A percentile compares a stretch with the other conserved stretches of the same genome.
Evolutionary conservation across 92 coral and sea anemone genomes (phyloP).

Genomic region (Parazoanthus darwini): DNA sequence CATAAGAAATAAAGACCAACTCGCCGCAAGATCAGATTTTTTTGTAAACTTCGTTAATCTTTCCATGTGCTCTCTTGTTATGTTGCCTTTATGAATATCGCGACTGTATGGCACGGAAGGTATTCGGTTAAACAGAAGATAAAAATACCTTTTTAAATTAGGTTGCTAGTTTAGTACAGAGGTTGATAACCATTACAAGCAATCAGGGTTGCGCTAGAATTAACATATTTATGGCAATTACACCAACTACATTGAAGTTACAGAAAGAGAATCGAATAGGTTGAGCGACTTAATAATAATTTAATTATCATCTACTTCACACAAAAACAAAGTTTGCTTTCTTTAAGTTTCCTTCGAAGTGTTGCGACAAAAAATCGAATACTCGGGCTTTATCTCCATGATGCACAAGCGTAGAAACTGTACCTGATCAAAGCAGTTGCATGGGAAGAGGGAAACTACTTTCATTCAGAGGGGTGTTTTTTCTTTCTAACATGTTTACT

Average conservation of each 20-base stretch:
- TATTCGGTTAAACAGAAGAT: too few relatives aligned
- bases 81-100: too few relatives aligned
- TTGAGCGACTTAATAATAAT: neutral
- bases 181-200: neutral
- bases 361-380: neutral
- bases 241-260: neutral
- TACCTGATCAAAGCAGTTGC: slow-evolving; percentile 1
- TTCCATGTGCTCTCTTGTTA: too few relatives aligned
- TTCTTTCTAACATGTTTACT: slow-evolving; percentile 5
- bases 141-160: too few relatives aligned
- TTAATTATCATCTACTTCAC: neutral
- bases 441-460: neutral
- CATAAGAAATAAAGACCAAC: too few relatives aligned
- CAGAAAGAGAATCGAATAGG: too few relatives aligned
- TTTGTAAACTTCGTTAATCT: too few relatives aligned
- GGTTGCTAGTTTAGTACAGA: neutral
- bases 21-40: too few relatives aligned
- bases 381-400: neutral
- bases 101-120: too few relatives aligned
- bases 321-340: neutral
- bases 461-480: slow-evolving; percentile 2
- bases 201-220: neutral
- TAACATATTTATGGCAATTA: neutral
- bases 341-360: neutral
- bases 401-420: neutral